These are phyloP conservation scores for Sminthopsis crassicaudata DNA, from an alignment of 2,113 vertebrate genomes.

Conservation along the genomic window DNA sequence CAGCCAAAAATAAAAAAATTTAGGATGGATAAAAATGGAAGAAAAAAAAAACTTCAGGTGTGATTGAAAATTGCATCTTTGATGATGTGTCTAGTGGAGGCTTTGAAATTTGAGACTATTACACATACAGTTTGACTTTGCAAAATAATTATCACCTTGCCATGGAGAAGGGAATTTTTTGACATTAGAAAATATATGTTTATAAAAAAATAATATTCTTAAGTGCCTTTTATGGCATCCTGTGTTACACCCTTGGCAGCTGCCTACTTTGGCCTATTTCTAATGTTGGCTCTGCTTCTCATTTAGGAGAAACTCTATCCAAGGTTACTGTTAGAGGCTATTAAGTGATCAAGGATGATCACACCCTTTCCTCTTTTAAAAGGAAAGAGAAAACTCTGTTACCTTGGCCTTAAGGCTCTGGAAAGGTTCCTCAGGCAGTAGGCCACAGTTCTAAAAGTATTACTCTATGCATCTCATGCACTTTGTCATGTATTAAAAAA, in stretches of 20 bases:
- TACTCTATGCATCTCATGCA: background rate
- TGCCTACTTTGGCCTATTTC: background rate
- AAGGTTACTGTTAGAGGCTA: background rate
- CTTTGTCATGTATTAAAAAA: background rate
- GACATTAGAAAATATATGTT: background rate
- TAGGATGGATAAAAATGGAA: background rate
- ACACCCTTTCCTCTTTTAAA: background rate
- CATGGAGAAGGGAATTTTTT: background rate
- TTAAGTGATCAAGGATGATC: background rate
- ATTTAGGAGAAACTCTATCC: background rate
- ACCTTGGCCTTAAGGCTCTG: background rate
- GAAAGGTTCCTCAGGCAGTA: background rate
- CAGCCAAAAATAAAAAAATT: background rate
- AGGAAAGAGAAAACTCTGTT: background rate
- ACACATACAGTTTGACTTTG: background rate
- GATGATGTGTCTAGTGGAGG: background rate
- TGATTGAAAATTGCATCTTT: background rate
- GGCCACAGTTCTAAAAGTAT: background rate
- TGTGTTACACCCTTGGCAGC: background rate
- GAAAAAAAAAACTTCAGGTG: background rate
- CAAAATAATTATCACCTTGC: background rate
- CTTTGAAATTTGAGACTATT: background rate
- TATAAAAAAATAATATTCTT: background rate
- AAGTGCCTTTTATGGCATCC: background rate
- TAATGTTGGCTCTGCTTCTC: background rate